Conservation (phyloP, 2,113 vertebrate species). For the Lepisosteus oculatus region DNA sequence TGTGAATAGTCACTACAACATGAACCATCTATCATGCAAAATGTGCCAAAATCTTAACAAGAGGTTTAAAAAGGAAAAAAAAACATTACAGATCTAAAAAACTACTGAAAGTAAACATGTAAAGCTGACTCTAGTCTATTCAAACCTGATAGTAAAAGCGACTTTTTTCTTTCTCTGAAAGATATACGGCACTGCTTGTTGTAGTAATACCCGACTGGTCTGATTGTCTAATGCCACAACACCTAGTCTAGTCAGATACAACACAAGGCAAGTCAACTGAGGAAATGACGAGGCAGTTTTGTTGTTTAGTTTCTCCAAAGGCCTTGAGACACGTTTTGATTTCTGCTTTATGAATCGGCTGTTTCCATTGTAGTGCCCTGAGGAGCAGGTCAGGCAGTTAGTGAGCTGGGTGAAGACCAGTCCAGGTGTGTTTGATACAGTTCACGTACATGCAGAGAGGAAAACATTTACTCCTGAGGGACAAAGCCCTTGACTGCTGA, state of each 20-base stretch:
- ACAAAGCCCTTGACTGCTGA: too few relatives aligned
- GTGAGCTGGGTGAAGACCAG: too few relatives aligned
- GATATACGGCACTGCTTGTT: constrained; percentile 43
- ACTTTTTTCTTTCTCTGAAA: constrained; percentile 32
- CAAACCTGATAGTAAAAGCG: constrained; percentile 41
- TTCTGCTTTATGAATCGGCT: too few relatives aligned
- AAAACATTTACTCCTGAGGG: too few relatives aligned
- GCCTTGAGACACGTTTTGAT: too few relatives aligned
- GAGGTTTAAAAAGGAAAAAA: constrained; percentile 26
- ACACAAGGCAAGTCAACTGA: neutral
- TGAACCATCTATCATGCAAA: constrained; percentile 34
- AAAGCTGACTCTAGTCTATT: constrained; percentile 39
- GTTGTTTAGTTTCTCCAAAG: too few relatives aligned
- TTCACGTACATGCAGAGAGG: too few relatives aligned
- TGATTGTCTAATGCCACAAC: constrained; percentile 12
- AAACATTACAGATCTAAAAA: constrained; percentile 30
- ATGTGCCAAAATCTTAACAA: constrained; percentile 6
- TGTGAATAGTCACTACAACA: constrained; percentile 52
- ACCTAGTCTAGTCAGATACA: too few relatives aligned
- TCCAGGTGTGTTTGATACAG: too few relatives aligned
- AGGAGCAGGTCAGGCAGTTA: too few relatives aligned
- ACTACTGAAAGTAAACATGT: constrained; percentile 72
- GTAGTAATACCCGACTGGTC: constrained; percentile 16
- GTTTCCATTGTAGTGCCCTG: too few relatives aligned
- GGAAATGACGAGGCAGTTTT: too few relatives aligned